Conservation (phyloP, 2,797 vertebrate genomes). For the Sebastes reedi region DNA sequence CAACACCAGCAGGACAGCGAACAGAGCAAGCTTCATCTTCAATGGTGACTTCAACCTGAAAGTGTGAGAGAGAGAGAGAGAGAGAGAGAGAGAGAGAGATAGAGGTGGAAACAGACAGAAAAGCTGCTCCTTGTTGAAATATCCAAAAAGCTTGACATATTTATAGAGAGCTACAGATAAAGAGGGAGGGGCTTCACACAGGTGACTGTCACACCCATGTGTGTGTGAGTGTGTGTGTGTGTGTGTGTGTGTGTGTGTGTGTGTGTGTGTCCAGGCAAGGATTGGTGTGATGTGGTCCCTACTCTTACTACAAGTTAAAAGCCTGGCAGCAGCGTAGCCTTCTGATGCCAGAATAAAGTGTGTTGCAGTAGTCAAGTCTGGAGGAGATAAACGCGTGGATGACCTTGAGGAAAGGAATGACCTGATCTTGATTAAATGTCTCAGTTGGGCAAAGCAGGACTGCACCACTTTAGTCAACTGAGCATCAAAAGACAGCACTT, state of each 20-base stretch:
- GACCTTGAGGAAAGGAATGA: background rate
- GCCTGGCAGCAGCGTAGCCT: too few species aligned
- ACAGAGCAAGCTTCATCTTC: conserved; percentile 1
- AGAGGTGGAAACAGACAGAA: background rate
- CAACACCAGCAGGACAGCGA: background rate
- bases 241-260: background rate
- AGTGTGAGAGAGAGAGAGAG: background rate
- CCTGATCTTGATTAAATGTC: background rate
- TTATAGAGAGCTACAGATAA: background rate
- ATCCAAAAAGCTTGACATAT: background rate
- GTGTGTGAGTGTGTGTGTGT: background rate
- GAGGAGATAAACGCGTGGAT: background rate
- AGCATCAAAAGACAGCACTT: too few species aligned
- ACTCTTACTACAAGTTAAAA: background rate
- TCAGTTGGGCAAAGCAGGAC: too few species aligned
- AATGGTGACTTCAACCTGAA: background rate
- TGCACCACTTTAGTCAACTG: too few species aligned
- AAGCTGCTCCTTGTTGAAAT: background rate
- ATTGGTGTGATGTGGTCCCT: background rate
- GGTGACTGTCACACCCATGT: background rate
- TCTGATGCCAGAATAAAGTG: too few species aligned
- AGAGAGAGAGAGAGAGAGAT: background rate
- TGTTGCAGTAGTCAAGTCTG: background rate
- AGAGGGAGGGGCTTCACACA: background rate
- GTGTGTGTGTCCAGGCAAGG: too few species aligned